These are phyloP conservation scores for Thaleichthys pacificus DNA, from an alignment of 2,797 vertebrate genomes.

Conservation along the genomic window DNA sequence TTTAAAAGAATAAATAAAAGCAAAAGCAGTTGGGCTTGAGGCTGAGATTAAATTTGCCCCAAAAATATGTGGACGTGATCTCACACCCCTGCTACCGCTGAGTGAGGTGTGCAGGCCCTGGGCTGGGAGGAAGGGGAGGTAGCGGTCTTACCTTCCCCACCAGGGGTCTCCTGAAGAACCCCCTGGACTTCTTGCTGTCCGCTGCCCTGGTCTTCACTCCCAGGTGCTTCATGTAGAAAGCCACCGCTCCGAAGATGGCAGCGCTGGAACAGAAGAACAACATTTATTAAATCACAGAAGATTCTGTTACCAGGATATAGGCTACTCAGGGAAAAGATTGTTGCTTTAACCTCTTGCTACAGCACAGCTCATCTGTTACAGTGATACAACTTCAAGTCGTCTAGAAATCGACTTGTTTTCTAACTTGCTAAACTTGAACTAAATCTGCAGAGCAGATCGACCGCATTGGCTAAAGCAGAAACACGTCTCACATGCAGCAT, in stretches of 20 bases:
- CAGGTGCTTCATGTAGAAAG: conserved; percentile 86
- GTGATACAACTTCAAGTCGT: too few relatives aligned
- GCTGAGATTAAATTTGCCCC: background rate
- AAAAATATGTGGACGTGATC: too few relatives aligned
- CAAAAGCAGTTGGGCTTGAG: too few relatives aligned
- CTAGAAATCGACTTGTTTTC: too few relatives aligned
- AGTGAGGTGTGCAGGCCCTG: background rate
- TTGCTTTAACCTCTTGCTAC: too few relatives aligned
- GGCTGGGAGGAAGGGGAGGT: background rate
- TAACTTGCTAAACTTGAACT: too few relatives aligned
- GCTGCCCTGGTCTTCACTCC: conserved; percentile 84
- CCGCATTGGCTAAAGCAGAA: background rate
- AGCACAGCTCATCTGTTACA: too few relatives aligned
- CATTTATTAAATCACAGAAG: too few relatives aligned
- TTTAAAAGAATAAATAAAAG: background rate
- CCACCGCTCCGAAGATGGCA: conserved; percentile 80
- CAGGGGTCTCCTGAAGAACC: conserved; percentile 79
- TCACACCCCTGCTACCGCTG: background rate
- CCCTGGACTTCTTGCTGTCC: conserved; percentile 86
- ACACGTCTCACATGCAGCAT: background rate
- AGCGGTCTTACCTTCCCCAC: conserved; percentile 72
- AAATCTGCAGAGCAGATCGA: too few relatives aligned
- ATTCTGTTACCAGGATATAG: too few relatives aligned
- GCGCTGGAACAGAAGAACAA: conserved; percentile 63
- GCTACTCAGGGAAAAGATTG: too few relatives aligned